Evolutionary conservation across 2,888 invertebrate species (phyloP).

Genomic region (Eupelmus urozonus): DNA sequence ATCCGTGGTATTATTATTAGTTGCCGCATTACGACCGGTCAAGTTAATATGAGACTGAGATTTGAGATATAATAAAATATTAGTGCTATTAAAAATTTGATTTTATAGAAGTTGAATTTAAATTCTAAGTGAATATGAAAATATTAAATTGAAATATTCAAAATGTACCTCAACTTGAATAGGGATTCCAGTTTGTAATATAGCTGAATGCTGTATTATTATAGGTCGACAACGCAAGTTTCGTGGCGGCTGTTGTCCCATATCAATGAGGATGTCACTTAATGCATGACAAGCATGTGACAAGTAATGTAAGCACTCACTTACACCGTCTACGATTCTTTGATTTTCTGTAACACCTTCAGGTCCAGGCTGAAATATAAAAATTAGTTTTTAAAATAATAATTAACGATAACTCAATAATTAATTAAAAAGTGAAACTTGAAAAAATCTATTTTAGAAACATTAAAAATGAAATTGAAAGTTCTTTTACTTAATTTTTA

Average conservation of each 20-base stretch:
- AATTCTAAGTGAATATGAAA: neutral
- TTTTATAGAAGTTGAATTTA: neutral
- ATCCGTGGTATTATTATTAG: conserved; percentile 63
- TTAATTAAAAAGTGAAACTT: too few species aligned
- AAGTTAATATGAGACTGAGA: conserved; percentile 71
- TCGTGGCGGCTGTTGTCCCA: conserved; percentile 84
- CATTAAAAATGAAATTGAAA: conserved; percentile 14
- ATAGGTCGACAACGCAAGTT: conserved; percentile 85
- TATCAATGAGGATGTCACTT: conserved; percentile 90
- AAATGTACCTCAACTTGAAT: conserved; percentile 80
- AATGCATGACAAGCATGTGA: conserved; percentile 93
- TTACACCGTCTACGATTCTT: conserved; percentile 85
- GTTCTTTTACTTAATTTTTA: conserved; percentile 5
- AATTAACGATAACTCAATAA: conserved; percentile 11
- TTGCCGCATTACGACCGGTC: conserved; percentile 65
- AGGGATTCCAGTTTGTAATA: conserved; percentile 83
- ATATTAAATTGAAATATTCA: neutral
- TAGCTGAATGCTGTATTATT: conserved; percentile 83
- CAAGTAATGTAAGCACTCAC: conserved; percentile 90
- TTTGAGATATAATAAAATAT: neutral
- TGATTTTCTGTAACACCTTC: conserved; percentile 80
- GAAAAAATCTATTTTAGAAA: too few species aligned
- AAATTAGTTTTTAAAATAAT: conserved; percentile 14
- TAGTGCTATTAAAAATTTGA: conserved; percentile 6
- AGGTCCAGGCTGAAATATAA: conserved; percentile 65